Conservation (phyloP, 2,113 vertebrate genomes). For the Dromas ardeola region DNA sequence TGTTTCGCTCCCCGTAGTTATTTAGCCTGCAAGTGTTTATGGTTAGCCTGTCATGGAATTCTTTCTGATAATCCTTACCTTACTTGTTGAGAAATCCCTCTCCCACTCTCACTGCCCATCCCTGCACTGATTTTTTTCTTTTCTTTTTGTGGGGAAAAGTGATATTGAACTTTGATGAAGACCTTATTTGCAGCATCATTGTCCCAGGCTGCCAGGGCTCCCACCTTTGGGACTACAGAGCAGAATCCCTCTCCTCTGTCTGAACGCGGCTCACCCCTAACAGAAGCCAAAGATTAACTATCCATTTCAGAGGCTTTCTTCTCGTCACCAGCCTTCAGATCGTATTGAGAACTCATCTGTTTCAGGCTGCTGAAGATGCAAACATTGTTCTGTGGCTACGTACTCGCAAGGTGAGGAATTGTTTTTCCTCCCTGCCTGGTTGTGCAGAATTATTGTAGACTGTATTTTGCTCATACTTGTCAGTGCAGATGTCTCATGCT, state of each 20-base stretch:
- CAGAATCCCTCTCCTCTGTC: background rate
- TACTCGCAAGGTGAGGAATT: background rate
- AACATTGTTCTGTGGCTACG: fast-evolving
- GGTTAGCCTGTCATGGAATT: background rate
- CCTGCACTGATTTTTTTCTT: background rate
- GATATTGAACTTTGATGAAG: background rate
- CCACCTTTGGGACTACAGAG: background rate
- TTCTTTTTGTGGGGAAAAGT: background rate
- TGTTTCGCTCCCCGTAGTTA: background rate
- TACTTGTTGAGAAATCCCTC: background rate
- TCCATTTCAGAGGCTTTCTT: background rate
- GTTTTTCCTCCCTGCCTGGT: background rate
- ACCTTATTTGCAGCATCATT: background rate
- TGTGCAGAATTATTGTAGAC: background rate
- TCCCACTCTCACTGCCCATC: background rate
- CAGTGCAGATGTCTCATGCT: background rate
- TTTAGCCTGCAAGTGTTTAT: background rate
- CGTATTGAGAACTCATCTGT: background rate
- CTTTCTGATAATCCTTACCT: background rate
- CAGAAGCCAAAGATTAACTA: background rate
- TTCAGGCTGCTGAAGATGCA: constrained; percentile 29
- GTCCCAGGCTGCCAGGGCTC: background rate
- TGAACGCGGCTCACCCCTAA: background rate
- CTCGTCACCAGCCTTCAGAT: background rate
- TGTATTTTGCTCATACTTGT: background rate